Conservation (phyloP, 2,797 vertebrate species). For the Hippocampus kuda region DNA sequence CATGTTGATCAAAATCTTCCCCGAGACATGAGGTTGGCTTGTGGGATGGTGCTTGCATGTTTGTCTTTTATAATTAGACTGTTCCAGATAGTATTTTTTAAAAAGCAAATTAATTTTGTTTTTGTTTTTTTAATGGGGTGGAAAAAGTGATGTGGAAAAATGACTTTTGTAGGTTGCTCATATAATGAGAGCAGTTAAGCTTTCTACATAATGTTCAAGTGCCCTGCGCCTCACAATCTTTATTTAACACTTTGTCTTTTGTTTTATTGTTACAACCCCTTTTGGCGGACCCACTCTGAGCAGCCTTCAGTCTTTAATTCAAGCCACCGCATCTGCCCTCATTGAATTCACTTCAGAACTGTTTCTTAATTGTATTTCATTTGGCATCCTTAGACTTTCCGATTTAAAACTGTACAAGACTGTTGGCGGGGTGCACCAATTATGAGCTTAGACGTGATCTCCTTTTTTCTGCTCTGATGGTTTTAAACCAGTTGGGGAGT, state of each 20-base stretch:
- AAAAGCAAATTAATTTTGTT: too few species aligned
- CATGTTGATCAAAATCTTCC: too few species aligned
- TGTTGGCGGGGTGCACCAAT: constrained; percentile 29
- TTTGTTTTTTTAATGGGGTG: too few species aligned
- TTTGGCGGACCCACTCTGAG: constrained; percentile 15
- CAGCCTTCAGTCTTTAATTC: constrained; percentile 22
- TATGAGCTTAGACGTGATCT: constrained; percentile 38
- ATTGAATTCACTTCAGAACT: constrained; percentile 41
- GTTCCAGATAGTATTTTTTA: too few species aligned
- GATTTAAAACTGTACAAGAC: constrained; percentile 45
- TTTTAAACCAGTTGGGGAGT: constrained; percentile 34
- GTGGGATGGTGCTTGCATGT: too few species aligned
- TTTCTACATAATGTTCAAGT: not conserved
- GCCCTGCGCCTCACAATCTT: not conserved
- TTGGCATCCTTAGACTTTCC: constrained; percentile 36
- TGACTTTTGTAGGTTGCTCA: not conserved
- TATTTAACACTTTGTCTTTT: constrained; percentile 25
- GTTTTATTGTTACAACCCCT: constrained; percentile 34
- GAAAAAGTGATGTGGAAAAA: not conserved
- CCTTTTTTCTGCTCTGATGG: constrained; percentile 37
- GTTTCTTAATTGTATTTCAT: constrained; percentile 47
- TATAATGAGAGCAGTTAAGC: not conserved
- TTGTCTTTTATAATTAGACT: too few species aligned
- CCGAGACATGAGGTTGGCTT: too few species aligned
- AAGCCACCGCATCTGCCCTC: constrained; percentile 13